Evolutionary conservation across 2,113 vertebrate genomes (phyloP).

Genomic region (Ammodramus savannarum): DNA sequence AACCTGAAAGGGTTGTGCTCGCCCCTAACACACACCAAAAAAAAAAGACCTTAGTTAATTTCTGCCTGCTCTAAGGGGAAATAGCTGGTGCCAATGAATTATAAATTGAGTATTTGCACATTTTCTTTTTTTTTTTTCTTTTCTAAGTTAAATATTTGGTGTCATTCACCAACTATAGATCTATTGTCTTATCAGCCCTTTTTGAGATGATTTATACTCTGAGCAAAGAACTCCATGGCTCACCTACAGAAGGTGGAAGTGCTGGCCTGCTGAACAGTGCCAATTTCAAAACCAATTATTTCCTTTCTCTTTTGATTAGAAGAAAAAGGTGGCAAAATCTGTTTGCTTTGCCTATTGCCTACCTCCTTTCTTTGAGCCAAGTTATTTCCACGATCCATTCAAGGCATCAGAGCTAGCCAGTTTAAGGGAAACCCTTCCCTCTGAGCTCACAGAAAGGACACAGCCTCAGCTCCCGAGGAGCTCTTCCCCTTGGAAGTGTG

Average conservation of each 20-base stretch:
- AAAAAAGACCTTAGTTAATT: neutral
- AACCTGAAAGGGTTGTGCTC: neutral
- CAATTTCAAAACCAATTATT: neutral
- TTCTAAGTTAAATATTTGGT: neutral
- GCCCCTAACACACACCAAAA: neutral
- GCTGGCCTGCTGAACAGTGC: neutral
- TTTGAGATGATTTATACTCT: neutral
- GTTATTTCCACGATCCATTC: neutral
- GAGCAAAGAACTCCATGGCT: neutral
- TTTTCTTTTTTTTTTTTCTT: neutral
- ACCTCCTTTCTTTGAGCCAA: neutral
- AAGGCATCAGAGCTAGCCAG: neutral
- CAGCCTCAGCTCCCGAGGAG: neutral
- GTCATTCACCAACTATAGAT: neutral
- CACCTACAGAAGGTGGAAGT: neutral
- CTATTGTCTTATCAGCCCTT: neutral
- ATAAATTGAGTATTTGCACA: neutral
- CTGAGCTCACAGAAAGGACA: neutral
- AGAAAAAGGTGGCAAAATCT: neutral
- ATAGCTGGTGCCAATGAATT: neutral
- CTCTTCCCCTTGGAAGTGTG: neutral
- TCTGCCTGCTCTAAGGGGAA: neutral
- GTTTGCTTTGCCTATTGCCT: neutral
- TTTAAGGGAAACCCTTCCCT: neutral
- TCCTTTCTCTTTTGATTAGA: neutral